Conservation (phyloP, 2,797 vertebrate genomes). For the Melanotaenia pygmaea region DNA sequence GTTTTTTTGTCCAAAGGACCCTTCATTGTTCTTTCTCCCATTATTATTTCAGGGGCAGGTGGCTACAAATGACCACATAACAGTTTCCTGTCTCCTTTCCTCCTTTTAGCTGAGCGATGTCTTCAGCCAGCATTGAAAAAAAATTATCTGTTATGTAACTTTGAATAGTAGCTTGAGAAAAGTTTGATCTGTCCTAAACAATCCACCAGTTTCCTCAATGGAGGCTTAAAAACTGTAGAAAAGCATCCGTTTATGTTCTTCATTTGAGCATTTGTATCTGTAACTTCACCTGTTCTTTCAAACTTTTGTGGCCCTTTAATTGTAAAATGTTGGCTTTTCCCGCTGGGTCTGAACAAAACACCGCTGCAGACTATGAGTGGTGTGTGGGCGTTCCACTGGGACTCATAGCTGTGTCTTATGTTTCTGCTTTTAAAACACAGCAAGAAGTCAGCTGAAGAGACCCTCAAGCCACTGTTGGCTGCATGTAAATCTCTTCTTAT, state of each 20-base stretch:
- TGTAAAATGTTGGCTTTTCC: conserved; percentile 58
- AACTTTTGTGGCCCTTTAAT: not conserved
- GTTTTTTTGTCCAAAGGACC: conserved; percentile 42
- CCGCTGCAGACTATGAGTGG: conserved; percentile 75
- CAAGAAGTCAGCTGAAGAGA: conserved; percentile 72
- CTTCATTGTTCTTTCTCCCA: conserved; percentile 39
- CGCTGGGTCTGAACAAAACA: conserved; percentile 55
- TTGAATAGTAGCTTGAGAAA: not conserved
- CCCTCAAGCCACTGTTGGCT: conserved; percentile 50
- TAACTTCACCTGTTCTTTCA: not conserved
- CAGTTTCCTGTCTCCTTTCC: conserved; percentile 31
- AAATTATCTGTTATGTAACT: conserved; percentile 30
- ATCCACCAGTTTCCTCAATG: not conserved
- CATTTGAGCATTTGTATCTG: not conserved
- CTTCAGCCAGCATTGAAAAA: conserved; percentile 45
- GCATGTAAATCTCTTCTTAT: conserved; percentile 74
- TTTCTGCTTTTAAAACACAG: conserved; percentile 78
- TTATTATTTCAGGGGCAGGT: conserved; percentile 59
- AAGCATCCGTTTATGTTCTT: not conserved
- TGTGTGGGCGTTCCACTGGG: conserved; percentile 62
- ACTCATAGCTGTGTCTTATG: conserved; percentile 61
- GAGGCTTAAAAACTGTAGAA: not conserved
- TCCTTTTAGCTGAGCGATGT: conserved; percentile 12
- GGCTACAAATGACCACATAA: conserved; percentile 50
- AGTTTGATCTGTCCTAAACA: not conserved